Percentiles rank a stretch among this genome's conserved stretches.
Conservation (phyloP, 2,888 invertebrate species). For the Drosophila affinis region DNA sequence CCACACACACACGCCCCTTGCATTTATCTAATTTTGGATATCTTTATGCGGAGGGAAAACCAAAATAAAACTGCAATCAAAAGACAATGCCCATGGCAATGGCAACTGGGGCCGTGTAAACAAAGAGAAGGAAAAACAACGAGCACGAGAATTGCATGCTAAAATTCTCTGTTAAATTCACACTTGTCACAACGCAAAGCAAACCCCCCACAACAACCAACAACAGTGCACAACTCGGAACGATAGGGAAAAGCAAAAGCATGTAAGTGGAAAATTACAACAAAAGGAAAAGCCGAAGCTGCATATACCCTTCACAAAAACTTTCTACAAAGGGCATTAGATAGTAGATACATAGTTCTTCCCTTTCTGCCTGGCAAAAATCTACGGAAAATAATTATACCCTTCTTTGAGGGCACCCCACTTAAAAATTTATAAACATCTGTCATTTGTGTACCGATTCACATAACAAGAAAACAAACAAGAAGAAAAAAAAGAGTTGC, state of each 20-base stretch:
- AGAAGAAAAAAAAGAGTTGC: background rate
- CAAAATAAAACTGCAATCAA: constrained; percentile 1
- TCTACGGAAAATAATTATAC: background rate
- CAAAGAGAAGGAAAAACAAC: constrained; percentile 7
- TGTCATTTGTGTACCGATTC: background rate
- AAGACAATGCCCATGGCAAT: constrained; percentile 16
- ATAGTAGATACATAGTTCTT: too few species aligned
- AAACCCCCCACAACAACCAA: constrained; percentile 7
- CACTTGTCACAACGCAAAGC: constrained; percentile 46
- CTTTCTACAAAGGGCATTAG: too few species aligned
- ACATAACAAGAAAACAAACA: background rate
- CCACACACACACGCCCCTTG: background rate
- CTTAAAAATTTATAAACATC: background rate
- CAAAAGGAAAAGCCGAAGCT: background rate
- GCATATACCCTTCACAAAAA: background rate
- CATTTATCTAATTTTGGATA: constrained; percentile 19
- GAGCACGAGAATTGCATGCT: constrained; percentile 40
- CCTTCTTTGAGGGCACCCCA: too few species aligned
- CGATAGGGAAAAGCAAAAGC: constrained; percentile 27
- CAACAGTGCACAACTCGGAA: constrained; percentile 31
- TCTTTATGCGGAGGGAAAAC: constrained; percentile 3
- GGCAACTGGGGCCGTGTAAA: constrained; percentile 14
- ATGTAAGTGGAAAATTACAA: constrained; percentile 57
- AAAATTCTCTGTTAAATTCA: constrained; percentile 40
- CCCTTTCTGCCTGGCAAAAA: background rate